Evolutionary conservation across 2,113 vertebrate species (phyloP).

Genomic region (Xiphias gladius): DNA sequence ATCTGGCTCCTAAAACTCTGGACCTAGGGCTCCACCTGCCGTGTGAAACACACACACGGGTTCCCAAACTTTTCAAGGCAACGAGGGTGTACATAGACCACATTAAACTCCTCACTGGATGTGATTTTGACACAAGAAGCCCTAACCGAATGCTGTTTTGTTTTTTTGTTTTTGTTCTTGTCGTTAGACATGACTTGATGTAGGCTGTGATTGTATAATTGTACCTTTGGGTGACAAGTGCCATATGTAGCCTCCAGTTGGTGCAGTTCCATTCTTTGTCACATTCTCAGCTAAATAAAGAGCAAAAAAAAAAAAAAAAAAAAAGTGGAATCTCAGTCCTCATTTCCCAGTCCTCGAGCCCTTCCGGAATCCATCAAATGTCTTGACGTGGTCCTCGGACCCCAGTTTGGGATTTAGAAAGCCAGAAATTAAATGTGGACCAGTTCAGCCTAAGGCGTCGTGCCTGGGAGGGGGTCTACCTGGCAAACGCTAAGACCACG

Average conservation of each 20-base stretch:
- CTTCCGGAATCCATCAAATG: neutral
- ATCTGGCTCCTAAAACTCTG: conserved; percentile 69
- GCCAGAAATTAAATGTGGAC: neutral
- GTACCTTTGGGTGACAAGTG: neutral
- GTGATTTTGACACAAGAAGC: neutral
- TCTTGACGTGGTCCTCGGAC: neutral
- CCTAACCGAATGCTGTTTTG: neutral
- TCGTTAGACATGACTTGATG: neutral
- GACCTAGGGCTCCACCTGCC: conserved; percentile 84
- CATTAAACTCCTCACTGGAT: neutral
- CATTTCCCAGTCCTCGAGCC: neutral
- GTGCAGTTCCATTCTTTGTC: neutral
- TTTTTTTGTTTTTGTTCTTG: neutral
- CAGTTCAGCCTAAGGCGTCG: neutral
- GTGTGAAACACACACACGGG: conserved; percentile 60
- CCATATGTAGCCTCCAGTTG: neutral
- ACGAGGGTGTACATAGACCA: neutral
- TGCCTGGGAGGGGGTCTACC: neutral
- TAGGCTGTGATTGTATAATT: conserved; percentile 1
- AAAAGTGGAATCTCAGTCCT: neutral
- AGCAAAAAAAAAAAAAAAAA: neutral
- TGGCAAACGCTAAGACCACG: neutral
- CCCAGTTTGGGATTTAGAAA: neutral
- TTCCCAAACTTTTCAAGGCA: neutral
- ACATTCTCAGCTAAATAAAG: neutral